Evolutionary conservation across 2,113 vertebrate species (phyloP).

Genomic region (Macquaria australasica): DNA sequence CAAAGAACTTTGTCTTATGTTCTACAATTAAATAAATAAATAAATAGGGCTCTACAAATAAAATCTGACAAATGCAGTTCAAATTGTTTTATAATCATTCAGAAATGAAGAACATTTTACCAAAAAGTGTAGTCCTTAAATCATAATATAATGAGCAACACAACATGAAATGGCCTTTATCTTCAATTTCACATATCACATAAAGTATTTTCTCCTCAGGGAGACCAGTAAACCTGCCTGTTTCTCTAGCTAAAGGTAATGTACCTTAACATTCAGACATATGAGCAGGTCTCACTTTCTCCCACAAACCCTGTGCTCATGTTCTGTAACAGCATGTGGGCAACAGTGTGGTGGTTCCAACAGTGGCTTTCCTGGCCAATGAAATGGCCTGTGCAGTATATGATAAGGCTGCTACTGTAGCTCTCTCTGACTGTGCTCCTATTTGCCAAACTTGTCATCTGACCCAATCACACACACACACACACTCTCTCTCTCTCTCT

Average conservation of each 20-base stretch:
- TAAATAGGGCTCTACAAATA: not conserved
- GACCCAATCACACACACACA: conserved; percentile 39
- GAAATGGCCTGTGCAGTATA: not conserved
- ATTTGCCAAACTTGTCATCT: conserved; percentile 59
- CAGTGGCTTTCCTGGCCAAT: not conserved
- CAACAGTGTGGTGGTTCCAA: not conserved
- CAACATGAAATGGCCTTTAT: not conserved
- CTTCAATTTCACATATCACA: too few species aligned
- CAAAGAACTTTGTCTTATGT: not conserved
- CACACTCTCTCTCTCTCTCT: too few species aligned
- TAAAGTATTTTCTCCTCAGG: not conserved
- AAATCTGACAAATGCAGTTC: not conserved
- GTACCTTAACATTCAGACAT: not conserved
- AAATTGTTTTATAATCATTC: not conserved
- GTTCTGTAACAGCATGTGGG: conserved; percentile 18
- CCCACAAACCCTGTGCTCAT: not conserved
- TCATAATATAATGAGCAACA: too few species aligned
- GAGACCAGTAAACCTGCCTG: not conserved
- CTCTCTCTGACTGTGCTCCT: conserved; percentile 17
- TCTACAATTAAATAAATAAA: not conserved
- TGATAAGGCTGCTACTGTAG: conserved; percentile 55
- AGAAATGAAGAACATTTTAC: not conserved
- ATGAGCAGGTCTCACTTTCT: conserved; percentile 18
- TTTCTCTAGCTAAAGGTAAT: not conserved
- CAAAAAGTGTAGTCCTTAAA: not conserved